Base-by-base conservation (phyloP, 2,797 vertebrate species). In the Neosalanx taihuensis region DNA sequence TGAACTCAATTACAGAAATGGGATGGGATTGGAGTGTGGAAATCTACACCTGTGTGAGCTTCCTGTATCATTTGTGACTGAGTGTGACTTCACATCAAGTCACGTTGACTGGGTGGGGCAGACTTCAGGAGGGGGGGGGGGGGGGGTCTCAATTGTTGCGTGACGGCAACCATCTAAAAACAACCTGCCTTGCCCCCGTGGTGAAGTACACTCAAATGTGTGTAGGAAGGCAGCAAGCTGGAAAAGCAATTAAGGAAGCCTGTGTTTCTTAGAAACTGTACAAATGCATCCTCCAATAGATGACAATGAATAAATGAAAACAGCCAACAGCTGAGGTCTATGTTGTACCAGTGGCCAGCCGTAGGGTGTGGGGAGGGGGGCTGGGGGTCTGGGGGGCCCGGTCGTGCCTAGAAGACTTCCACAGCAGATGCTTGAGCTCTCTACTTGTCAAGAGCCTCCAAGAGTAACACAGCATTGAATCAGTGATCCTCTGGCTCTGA, bases 231-330 rank as follows among this genome's bases (percentile, higher is more conserved):
- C 83, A 75, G 80, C 76, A 81, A 70, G 64, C 73, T 76, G 78
- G 69, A 72, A 76, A 20, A 75, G 64, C 79, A 90, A 90, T 89
- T 86, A 89, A 87, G 78, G 30, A 63, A 72, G 81, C 76, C 82
- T 75, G 74, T 89, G 83, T 87, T 90, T 83, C 60, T 79, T 77
- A 67, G 71, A 72, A 83, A 83, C 76, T 70, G 72, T 77, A 84
- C 76, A 76, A 84, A 85, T 81, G 77, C 57, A 83, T 78, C 71
- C 15, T 81, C 80, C 78, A 76, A 71, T 71, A 82, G 76, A 88
- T 81, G 84, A 90, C 80, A 89, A 88, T 84, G 84, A 84, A 88
- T 87, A 88, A 86, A 91, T 86, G 75, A 80, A 73, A 87, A 88
- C 79, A 86, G 18, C 15, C 71, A 80, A 78, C 77, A 88, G 81